These are phyloP conservation scores for Enteromius thamalakanensis DNA, from an alignment of 2,797 vertebrate genomes.

Conservation along the genomic window DNA sequence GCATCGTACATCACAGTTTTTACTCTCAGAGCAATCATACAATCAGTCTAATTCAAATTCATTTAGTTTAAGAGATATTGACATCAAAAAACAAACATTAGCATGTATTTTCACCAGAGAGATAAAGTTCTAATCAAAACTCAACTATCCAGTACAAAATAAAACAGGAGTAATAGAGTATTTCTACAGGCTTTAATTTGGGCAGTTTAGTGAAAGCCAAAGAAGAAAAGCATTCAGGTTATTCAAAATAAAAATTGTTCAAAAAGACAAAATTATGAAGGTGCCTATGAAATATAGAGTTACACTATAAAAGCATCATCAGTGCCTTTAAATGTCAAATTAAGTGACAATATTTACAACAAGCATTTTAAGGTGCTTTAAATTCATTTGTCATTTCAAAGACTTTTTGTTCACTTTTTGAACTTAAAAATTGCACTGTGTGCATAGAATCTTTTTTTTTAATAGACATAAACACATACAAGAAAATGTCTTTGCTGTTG, in stretches of 20 bases:
- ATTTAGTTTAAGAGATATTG: not conserved
- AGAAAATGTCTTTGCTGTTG: not conserved
- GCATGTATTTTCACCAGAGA: not conserved
- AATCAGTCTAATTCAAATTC: not conserved
- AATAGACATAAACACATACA: not conserved
- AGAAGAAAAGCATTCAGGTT: not conserved
- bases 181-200: not conserved
- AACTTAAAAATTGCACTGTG: not conserved
- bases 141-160: not conserved
- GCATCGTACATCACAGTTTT: not conserved
- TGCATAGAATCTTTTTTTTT: not conserved
- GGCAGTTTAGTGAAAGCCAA: slow-evolving; percentile 7
- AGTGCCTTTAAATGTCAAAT: not conserved
- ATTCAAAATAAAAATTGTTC: not conserved
- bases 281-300: not conserved
- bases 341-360: not conserved
- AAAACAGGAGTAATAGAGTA: not conserved
- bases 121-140: not conserved
- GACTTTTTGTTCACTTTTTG: not conserved
- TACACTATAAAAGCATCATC: not conserved
- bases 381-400: not conserved
- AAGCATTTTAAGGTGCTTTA: not conserved
- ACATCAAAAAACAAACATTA: not conserved
- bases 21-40: not conserved
- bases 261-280: not conserved